Conservation (phyloP, 1,140 invertebrate species). For the Bicyclus anynana region DNA sequence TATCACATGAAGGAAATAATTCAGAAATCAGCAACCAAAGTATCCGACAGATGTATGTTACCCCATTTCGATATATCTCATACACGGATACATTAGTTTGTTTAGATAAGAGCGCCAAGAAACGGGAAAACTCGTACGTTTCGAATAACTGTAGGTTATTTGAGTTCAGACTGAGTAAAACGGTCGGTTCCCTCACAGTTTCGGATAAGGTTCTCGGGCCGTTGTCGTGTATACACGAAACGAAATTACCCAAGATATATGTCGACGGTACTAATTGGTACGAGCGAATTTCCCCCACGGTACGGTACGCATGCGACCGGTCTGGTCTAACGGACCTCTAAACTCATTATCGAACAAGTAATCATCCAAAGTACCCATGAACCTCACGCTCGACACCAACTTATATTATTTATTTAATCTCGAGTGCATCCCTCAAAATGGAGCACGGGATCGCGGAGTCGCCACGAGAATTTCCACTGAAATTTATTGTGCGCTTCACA, state of each 20-base stretch:
- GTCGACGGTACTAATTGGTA: conserved; percentile 58
- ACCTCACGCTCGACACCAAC: conserved; percentile 41
- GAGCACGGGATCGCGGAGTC: not conserved
- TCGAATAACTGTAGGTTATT: not conserved
- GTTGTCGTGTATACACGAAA: conserved; percentile 26
- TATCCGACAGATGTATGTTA: not conserved
- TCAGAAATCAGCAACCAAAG: not conserved
- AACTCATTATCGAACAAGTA: conserved; percentile 64
- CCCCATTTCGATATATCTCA: too few relatives aligned
- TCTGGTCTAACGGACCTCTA: conserved; percentile 52
- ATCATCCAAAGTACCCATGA: conserved; percentile 52
- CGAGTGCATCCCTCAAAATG: conserved; percentile 26
- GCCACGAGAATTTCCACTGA: not conserved
- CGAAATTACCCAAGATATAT: conserved; percentile 53
- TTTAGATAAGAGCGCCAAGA: not conserved
- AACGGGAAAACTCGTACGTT: not conserved
- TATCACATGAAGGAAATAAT: too few relatives aligned
- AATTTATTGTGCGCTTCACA: not conserved
- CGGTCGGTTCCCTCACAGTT: conserved; percentile 9
- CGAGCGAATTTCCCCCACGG: conserved; percentile 39
- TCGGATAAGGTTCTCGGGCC: conserved; percentile 14
- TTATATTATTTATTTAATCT: conserved; percentile 44
- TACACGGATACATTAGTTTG: not conserved
- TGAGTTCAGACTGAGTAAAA: conserved; percentile 7
- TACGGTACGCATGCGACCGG: conserved; percentile 50